Evolutionary conservation across 2,797 vertebrate genomes (phyloP), one percentile per base, ranked within the genome.

Genomic region (Mus caroli): DNA sequence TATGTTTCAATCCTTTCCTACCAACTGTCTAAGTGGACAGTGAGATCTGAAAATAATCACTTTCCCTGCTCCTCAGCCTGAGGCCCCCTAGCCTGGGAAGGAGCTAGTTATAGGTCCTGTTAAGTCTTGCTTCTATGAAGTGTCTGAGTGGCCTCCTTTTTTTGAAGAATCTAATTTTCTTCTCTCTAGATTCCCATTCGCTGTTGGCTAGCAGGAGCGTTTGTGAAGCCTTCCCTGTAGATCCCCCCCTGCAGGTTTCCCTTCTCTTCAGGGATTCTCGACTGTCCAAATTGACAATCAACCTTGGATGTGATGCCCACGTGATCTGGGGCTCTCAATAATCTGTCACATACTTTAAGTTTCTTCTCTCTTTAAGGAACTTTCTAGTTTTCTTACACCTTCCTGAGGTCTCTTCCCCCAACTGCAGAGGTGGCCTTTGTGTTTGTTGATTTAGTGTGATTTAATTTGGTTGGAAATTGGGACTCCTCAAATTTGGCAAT

Each of bases 401-500:
- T 83, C 77, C 43, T 12, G 3, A 24, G 37, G 80, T 71, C 6
- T 26, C 4, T 28, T 9, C 58, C 71, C 34, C 37, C 8, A 17
- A 84, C 12, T 43, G 24, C 3, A 46, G 60, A 73, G 28, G 3
- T 6, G 3, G 31, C 4, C 71, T 60, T 50, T 69, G 56, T 12
- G 12, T 31, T 28, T 60, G 82, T 50, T 7, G 28, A 89, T 67
- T 22, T 79, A 77, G 28, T 19, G 37, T 79, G n/a, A 84, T 54
- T 93, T 85, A 40, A 87, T 75, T 40, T 77, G 87, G 9, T 88
- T 91, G 76, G 87, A 91, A 76, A 76, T 8, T 6, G 58, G 26
- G 34, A 37, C 84, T 60, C 34, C 71, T 64, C 64, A 69, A 28
- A n/a, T 54, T 11, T 95, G 91, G 69, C 94, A 73, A 84, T 71